Evolutionary conservation across 2,113 vertebrate species (phyloP), one percentile per base, ranked within the genome.

Genomic region (Salvelinus fontinalis): DNA sequence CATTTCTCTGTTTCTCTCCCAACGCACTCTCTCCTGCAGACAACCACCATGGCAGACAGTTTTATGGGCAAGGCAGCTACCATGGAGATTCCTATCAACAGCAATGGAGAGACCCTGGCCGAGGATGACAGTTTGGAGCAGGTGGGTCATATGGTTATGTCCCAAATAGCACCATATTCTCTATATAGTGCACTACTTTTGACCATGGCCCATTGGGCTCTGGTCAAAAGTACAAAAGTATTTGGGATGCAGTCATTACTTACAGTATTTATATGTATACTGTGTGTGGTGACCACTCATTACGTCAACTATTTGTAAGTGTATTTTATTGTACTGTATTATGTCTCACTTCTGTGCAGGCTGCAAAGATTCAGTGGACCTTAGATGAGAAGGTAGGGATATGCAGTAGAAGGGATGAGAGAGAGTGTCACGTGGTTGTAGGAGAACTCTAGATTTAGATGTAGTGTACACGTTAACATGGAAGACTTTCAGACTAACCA

Each of bases 1-100:
- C 39, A 39, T 34, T 81, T 73, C 78, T 79, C 73, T 76, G 31
- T 12, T 80, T 71, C 16, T 78, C 11, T 26, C 85, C 81, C 74
- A 54, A 18, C 16, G 3, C 16, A 18, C 16, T 62, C 8, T 20
- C 20, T 24, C n/a, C n/a, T 62, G 59, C 59, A 62, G 59, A n/a
- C 18, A 11, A 62, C 20, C 89, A 94, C 86, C 78, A 98, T 99
- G 97, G 94, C 95, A 4, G 97, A 98, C 73, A 94, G 95, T 89
- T 93, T 98, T 74, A 94, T 99, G 95, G 95, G 96, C 88, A 99
- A 98, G 88, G 97, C 97, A 0, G 97, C 97, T 80, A 99, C 97
- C 64, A 98, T 99, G 97, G 97, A 99, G 92, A 99, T 99, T 89
- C 96, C 97, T 44, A 99, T 99, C 91, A 96, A 96, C 77, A 97